These are phyloP conservation scores for Phengaris alcon DNA, from an alignment of 2,888 invertebrate species.

Conservation along the genomic window DNA sequence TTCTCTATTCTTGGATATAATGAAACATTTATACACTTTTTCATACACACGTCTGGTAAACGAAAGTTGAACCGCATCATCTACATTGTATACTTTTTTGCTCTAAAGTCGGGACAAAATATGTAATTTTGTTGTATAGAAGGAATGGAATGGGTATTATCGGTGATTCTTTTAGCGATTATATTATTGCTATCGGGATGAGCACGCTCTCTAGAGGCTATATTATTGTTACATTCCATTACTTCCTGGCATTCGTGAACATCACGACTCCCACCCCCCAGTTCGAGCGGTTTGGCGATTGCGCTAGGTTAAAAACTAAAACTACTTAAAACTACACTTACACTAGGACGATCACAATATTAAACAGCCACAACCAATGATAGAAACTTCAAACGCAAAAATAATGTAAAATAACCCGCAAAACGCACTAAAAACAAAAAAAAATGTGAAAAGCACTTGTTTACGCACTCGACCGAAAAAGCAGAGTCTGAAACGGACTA, in stretches of 20 bases:
- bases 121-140: not conserved
- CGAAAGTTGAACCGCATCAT: not conserved
- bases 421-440: too few species aligned
- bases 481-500: too few species aligned
- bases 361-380: not conserved
- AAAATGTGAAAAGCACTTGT: too few species aligned
- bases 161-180: not conserved
- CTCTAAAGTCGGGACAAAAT: not conserved
- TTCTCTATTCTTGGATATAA: too few species aligned
- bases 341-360: not conserved
- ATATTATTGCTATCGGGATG: not conserved
- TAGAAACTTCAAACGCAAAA: not conserved
- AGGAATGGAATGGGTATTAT: not conserved
- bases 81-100: not conserved
- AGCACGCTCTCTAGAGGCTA: not conserved
- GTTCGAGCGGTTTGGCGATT: not conserved
- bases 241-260: not conserved
- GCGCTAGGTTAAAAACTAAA: not conserved
- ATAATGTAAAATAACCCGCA: not conserved
- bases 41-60: not conserved
- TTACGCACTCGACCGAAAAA: too few species aligned
- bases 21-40: too few species aligned
- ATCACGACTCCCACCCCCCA: not conserved
- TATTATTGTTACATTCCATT: not conserved
- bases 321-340: not conserved